These are phyloP conservation scores for Conomelus anceps DNA, from an alignment of 2,888 invertebrate genomes.

Conservation along the genomic window DNA sequence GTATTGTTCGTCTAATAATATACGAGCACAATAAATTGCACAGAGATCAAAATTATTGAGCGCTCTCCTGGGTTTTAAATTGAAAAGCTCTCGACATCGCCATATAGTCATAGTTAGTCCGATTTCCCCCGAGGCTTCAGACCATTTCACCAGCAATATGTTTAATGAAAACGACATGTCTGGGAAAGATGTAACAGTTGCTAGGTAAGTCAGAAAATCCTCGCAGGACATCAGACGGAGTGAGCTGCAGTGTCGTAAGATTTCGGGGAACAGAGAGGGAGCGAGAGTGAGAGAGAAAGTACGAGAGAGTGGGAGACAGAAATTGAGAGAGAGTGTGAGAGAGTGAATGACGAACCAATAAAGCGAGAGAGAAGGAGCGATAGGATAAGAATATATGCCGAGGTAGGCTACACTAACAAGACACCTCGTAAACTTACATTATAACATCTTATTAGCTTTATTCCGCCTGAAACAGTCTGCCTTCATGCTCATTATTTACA, in stretches of 20 bases:
- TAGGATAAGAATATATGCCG: not conserved
- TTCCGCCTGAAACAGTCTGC: not conserved
- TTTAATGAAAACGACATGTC: not conserved
- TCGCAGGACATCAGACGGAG: not conserved
- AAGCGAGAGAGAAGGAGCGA: not conserved
- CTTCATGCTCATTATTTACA: constrained; percentile 5
- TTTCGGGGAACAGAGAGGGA: not conserved
- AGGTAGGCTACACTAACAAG: not conserved
- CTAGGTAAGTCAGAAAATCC: not conserved
- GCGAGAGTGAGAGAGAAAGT: not conserved
- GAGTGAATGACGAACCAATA: too few relatives aligned
- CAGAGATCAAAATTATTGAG: not conserved
- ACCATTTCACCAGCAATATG: not conserved
- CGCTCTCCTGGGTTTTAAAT: not conserved
- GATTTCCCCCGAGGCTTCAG: not conserved
- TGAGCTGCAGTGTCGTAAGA: not conserved
- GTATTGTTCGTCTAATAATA: not conserved
- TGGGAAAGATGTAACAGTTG: not conserved
- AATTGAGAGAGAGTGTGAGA: too few relatives aligned
- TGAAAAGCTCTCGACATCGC: not conserved
- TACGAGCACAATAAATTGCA: not conserved
- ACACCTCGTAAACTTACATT: constrained; percentile 3
- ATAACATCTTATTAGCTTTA: not conserved
- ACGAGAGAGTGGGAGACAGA: too few relatives aligned
- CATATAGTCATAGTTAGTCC: not conserved